These are phyloP conservation scores for Zelleria hepariella DNA, from an alignment of 2,888 invertebrate species.

Conservation along the genomic window DNA sequence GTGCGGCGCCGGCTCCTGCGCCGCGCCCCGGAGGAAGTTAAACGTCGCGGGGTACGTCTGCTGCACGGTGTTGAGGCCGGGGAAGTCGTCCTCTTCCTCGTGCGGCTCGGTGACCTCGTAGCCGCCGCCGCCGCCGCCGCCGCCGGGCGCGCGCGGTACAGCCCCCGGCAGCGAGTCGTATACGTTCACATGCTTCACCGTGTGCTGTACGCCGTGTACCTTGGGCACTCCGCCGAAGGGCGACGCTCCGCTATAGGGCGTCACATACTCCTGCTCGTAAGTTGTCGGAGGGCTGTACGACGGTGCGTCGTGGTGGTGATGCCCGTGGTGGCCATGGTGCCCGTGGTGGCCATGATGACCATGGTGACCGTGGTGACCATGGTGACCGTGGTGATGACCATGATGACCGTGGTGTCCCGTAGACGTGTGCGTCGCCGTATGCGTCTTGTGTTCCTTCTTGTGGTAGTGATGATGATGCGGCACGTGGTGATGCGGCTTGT, in stretches of 20 bases:
- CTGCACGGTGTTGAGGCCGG: slow-evolving; percentile 36
- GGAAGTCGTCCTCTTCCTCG: slow-evolving; percentile 40
- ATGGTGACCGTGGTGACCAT: slow-evolving; percentile 15
- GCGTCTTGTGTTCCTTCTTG: slow-evolving; percentile 43
- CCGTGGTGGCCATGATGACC: slow-evolving; percentile 24
- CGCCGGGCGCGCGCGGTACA: slow-evolving; percentile 27
- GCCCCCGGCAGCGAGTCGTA: slow-evolving; percentile 49
- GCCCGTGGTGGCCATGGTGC: slow-evolving; percentile 19
- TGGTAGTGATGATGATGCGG: slow-evolving; percentile 46
- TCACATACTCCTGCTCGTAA: slow-evolving; percentile 40
- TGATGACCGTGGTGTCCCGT: slow-evolving; percentile 30
- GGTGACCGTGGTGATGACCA: slow-evolving; percentile 21
- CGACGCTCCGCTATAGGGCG: slow-evolving; percentile 33
- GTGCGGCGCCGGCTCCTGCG: slow-evolving; percentile 27
- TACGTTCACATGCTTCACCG: slow-evolving; percentile 58
- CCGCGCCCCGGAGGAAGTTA: slow-evolving; percentile 38
- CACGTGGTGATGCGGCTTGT: slow-evolving; percentile 26
- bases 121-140: slow-evolving; percentile 27
- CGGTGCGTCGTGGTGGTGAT: slow-evolving; percentile 27
- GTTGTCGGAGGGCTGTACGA: slow-evolving; percentile 22
- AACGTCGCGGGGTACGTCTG: slow-evolving; percentile 46
- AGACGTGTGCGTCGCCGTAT: slow-evolving; percentile 26
- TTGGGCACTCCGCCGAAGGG: slow-evolving; percentile 33
- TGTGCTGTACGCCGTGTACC: slow-evolving; percentile 41
- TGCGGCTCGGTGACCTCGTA: slow-evolving; percentile 61